Base-by-base conservation (phyloP, 2,888 invertebrate species). In the Clostera curtula region DNA sequence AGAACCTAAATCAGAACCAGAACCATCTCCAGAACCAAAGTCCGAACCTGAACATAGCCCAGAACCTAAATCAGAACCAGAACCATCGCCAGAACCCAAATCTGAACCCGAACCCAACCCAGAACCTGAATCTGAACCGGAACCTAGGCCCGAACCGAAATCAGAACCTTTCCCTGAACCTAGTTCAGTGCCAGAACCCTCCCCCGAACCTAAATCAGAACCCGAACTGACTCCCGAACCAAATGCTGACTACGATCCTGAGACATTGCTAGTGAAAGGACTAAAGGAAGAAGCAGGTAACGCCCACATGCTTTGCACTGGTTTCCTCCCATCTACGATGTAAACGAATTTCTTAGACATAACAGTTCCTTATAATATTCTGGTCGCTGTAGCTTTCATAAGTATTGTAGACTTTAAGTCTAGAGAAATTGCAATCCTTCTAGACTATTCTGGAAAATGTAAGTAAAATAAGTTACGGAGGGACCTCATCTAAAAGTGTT, bases 281-380 rank as follows among this genome's bases (percentile, higher is more conserved):
- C 74, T 83, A 47, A 71, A 46, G 51, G 80, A 82, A 57, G 76
- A 82, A 46, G 60, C 72, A 82, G 83, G 83, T 83, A 80, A 82
- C 50, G 70, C 76, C 72, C 70, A 54, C 36, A 36, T 27, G 73
- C 75, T 76, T 77, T 40, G 75, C 73, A 64, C n/a, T n/a, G n/a
- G 10, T 18, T 20, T 19, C 11, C n/a, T n/a, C n/a, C n/a, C n/a
- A n/a, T n/a, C n/a, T n/a, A n/a, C n/a, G n/a, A n/a, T n/a, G n/a
- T n/a, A n/a, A n/a, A n/a, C n/a, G n/a, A n/a, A n/a, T n/a, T n/a
- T n/a, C n/a, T n/a, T n/a, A n/a, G n/a, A n/a, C n/a, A n/a, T n/a
- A n/a, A n/a, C n/a, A n/a, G n/a, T n/a, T n/a, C n/a, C n/a, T n/a
- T n/a, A n/a, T n/a, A n/a, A n/a, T n/a, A n/a, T n/a, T n/a, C n/a